These are phyloP conservation scores for Tokudaia tokunoshimensis DNA, from an alignment of 2,797 vertebrate species.

Conservation along the genomic window DNA sequence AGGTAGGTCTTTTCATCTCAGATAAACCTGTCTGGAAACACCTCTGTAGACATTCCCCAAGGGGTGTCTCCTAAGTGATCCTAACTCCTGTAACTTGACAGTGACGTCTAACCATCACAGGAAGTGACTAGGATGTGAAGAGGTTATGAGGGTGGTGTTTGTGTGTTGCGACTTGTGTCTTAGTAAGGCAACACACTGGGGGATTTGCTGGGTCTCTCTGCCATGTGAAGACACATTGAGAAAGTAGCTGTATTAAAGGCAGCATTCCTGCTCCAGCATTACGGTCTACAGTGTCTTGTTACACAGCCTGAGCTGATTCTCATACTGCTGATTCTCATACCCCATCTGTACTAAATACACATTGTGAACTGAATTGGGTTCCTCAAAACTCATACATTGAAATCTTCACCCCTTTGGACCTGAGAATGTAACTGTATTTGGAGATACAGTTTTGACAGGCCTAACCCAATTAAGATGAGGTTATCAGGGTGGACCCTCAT, in stretches of 20 bases:
- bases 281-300: neutral
- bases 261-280: neutral
- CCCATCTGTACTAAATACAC: neutral
- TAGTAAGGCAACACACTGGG: neutral
- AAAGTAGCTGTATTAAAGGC: neutral
- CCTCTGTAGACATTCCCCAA: neutral
- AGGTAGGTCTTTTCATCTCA: neutral
- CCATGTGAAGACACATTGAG: neutral
- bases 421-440: neutral
- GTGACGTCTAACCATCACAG: neutral
- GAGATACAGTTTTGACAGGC: neutral
- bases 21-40: neutral
- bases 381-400: neutral
- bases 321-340: neutral
- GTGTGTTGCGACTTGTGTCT: neutral
- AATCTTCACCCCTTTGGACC: neutral
- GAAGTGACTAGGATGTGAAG: neutral
- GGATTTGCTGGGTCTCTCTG: neutral
- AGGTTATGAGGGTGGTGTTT: neutral
- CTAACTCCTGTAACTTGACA: neutral
- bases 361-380: neutral
- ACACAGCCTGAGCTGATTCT: neutral
- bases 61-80: neutral
- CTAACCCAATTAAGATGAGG: neutral
- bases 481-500: neutral